phyloP scores from a whole-genome alignment of 2,113 vertebrate genomes.

The Gadus chalcogrammus region DNA sequence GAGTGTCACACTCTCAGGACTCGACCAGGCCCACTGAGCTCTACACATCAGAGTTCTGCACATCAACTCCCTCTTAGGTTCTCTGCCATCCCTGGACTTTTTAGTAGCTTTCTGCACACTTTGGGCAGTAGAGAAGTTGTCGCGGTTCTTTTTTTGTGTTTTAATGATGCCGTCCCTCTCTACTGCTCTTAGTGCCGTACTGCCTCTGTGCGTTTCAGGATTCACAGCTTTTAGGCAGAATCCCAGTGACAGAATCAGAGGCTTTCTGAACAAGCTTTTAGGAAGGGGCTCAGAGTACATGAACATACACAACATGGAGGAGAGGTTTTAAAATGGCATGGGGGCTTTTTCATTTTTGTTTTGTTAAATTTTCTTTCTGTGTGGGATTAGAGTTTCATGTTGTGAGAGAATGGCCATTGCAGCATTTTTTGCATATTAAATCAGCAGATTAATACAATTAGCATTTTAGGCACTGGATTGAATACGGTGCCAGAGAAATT shows the following conservation, averaged over 20 bases:
- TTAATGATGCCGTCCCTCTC: neutral
- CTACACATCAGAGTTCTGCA: slow-evolving; percentile 24
- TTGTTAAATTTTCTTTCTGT: slow-evolving; percentile 19
- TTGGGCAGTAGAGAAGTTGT: neutral
- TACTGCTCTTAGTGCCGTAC: neutral
- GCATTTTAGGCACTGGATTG: neutral
- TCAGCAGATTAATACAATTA: neutral
- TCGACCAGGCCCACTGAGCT: too few species aligned
- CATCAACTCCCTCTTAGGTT: slow-evolving; percentile 13
- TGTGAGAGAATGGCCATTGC: neutral
- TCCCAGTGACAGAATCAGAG: neutral
- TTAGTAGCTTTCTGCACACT: neutral
- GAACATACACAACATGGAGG: too few species aligned
- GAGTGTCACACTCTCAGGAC: too few species aligned
- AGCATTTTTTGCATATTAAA: neutral
- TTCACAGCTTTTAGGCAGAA: neutral
- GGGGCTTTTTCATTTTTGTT: slow-evolving; percentile 27
- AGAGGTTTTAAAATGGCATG: neutral
- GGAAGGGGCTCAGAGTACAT: neutral
- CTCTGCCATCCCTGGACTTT: neutral
- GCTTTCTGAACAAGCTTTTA: neutral
- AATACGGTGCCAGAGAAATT: neutral
- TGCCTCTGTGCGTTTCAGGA: neutral
- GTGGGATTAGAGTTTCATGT: slow-evolving; percentile 34
- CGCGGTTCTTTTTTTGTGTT: neutral